Conservation (phyloP, 2,797 vertebrate genomes). For the Falco berigora region DNA sequence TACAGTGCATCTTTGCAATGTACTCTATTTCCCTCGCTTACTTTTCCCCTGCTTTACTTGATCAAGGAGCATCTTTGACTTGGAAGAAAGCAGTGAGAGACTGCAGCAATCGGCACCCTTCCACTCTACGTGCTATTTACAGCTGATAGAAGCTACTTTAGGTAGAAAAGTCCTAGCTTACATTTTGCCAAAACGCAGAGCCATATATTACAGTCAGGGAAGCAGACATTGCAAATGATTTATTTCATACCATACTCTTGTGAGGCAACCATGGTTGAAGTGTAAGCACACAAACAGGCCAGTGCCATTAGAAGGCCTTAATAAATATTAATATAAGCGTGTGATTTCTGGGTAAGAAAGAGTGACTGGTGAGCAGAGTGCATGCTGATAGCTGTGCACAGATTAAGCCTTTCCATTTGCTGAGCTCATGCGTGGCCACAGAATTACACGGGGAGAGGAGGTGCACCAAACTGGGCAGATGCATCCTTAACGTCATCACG, state of each 20-base stretch:
- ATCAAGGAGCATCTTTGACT: not conserved
- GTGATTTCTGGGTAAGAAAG: not conserved
- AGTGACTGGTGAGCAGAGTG: not conserved
- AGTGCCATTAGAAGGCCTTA: not conserved
- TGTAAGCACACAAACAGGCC: not conserved
- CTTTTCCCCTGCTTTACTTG: not conserved
- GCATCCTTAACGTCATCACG: not conserved
- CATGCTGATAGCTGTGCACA: not conserved
- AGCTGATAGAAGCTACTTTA: not conserved
- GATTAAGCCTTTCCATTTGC: constrained; percentile 27
- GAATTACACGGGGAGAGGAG: not conserved
- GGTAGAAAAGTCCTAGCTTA: not conserved
- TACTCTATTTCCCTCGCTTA: not conserved
- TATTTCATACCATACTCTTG: not conserved
- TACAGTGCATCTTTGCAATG: not conserved
- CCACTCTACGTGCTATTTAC: not conserved
- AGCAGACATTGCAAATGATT: not conserved
- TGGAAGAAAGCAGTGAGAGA: not conserved
- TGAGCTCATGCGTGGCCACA: not conserved
- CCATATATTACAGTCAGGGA: not conserved
- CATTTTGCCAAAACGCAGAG: not conserved
- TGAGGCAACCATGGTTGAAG: not conserved
- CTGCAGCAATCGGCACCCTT: fast-evolving
- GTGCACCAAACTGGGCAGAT: not conserved
- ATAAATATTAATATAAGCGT: constrained; percentile 10